A percentile compares a stretch with the other conserved stretches of the same genome.
Evolutionary conservation across 2,113 vertebrate species (phyloP).

Genomic region (Hemicordylus capensis): DNA sequence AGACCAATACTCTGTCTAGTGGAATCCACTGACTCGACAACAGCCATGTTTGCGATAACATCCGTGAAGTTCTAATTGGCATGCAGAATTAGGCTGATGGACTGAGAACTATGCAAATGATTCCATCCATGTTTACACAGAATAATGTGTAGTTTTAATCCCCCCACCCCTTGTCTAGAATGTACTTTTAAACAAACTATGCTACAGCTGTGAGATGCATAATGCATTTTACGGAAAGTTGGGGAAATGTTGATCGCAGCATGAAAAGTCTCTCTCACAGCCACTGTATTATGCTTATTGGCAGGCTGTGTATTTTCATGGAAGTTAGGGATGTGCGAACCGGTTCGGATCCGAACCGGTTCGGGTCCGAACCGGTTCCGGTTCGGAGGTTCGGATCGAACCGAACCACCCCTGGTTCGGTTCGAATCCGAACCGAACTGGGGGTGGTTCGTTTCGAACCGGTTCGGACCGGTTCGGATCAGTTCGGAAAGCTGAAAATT

Average conservation of each 20-base stretch:
- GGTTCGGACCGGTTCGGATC: too few relatives aligned
- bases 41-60: background rate
- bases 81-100: conserved; percentile 43
- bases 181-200: conserved; percentile 52
- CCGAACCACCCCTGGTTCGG: too few relatives aligned
- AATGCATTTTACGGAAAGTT: conserved; percentile 49
- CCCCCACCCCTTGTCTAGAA: background rate
- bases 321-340: too few relatives aligned
- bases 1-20: background rate
- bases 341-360: too few relatives aligned
- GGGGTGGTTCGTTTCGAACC: too few relatives aligned
- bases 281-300: conserved; percentile 34
- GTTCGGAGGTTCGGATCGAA: too few relatives aligned
- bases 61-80: conserved; percentile 46
- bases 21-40: background rate
- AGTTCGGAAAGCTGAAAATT: too few relatives aligned
- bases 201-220: conserved; percentile 48
- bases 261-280: conserved; percentile 48
- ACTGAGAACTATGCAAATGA: conserved; percentile 51
- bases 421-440: too few relatives aligned
- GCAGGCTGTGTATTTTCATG: conserved; percentile 37
- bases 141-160: conserved; percentile 42
- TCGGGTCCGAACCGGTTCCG: too few relatives aligned
- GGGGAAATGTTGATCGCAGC: conserved; percentile 44
- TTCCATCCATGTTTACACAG: conserved; percentile 39